Conservation (phyloP, 2,113 vertebrate species). For the Rhinopomastus cyanomelas region DNA sequence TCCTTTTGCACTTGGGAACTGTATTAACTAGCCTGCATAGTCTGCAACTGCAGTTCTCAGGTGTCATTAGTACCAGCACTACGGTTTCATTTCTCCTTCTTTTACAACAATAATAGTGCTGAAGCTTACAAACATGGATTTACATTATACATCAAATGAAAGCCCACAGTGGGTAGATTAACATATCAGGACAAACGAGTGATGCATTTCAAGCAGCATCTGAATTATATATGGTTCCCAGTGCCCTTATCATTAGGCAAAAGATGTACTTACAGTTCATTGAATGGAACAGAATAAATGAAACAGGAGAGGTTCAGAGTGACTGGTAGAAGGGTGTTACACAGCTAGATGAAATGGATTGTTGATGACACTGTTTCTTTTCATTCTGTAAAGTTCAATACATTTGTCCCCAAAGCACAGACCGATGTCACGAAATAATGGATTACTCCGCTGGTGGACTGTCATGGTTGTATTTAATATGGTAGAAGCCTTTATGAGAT, state of each 20-base stretch:
- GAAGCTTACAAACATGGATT: conserved; percentile 41
- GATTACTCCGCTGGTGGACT: conserved; percentile 1
- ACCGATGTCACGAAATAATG: conserved; percentile 36
- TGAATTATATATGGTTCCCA: conserved; percentile 64
- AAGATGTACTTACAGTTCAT: conserved; percentile 54
- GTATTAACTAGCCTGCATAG: not conserved
- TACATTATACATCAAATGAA: conserved; percentile 51
- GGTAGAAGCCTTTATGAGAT: conserved; percentile 31
- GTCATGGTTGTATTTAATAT: conserved; percentile 32
- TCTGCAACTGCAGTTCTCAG: not conserved
- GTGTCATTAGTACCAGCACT: not conserved
- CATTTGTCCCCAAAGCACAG: conserved; percentile 34
- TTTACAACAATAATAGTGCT: conserved; percentile 25
- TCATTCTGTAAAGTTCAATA: conserved; percentile 64
- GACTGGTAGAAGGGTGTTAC: conserved; percentile 46
- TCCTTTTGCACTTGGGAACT: not conserved
- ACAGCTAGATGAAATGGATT: conserved; percentile 53
- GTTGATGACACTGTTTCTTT: conserved; percentile 52
- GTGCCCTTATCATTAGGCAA: conserved; percentile 45
- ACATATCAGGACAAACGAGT: conserved; percentile 41
- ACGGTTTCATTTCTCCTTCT: conserved; percentile 17
- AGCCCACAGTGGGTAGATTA: conserved; percentile 36
- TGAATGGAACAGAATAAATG: conserved; percentile 52
- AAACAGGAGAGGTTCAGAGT: not conserved
- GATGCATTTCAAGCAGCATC: conserved; percentile 57